Evolutionary conservation across 1,140 invertebrate species (phyloP), one percentile per base, ranked within the genome.

Genomic region (Venturia canescens): DNA sequence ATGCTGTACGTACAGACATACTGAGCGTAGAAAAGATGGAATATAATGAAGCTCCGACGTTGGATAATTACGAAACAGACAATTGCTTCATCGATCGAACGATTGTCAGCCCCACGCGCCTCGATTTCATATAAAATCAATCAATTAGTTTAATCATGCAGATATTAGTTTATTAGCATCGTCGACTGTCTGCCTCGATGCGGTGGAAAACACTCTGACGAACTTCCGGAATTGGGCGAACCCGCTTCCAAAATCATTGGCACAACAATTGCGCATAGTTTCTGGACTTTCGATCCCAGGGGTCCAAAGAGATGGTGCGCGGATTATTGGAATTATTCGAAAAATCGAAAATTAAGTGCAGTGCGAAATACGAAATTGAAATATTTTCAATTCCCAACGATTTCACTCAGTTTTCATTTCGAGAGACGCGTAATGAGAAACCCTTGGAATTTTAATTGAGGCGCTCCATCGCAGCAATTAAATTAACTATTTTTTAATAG

Each of bases 41-140:
- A 76, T 76, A 76, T 76, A 76, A 76, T 76, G 72, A 76, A 76
- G 27, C 72, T 18, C 38, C 72, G 29, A 63, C 53, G 50, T 16
- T 69, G 50, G 50, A 26, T 76, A 76, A 76, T 76, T 60, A 76
- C 72, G 72, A 76, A 27, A 76, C 21, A 31, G 50, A 76, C 72
- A 76, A 76, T 76, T 76, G 72, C 71, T 74, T 48, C 44, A 76
- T 27, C 72, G 72, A 76, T 76, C 72, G 50, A 60, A 60, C 72
- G 72, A 76, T 76, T 76, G 53, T 69, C 15, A 27, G 72, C 53
- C 26, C 23, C 38, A 53, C 23, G 16, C 53, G 3, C 29, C 16
- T 34, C 26, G 0, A 63, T 60, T 34, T 53, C 53, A 76, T 76
- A 63, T 29, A 76, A 69, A 69, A 76, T 53, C 34, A 76, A 76